Evolutionary conservation across 2,797 vertebrate genomes (phyloP).

Genomic region (Salarias fasciatus): DNA sequence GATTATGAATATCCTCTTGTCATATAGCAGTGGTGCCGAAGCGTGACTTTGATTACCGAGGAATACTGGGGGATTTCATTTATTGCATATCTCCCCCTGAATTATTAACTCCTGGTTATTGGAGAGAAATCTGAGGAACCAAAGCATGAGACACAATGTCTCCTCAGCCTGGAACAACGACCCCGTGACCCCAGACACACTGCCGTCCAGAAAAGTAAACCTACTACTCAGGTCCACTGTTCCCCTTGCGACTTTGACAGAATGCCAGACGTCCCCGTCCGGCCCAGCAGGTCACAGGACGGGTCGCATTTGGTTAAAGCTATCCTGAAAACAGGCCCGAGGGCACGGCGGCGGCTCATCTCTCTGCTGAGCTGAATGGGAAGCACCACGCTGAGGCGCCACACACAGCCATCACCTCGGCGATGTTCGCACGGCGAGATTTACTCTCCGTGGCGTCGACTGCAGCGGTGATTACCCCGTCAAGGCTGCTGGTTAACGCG

Average conservation of each 20-base stretch:
- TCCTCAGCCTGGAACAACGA: no score
- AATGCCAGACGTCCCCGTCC: no score
- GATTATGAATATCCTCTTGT: neutral
- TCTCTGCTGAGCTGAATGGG: no score
- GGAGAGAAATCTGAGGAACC: neutral
- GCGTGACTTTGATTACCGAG: neutral
- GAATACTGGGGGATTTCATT: neutral
- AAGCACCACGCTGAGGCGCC: neutral
- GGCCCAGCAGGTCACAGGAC: no score
- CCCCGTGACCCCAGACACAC: no score
- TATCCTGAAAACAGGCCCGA: no score
- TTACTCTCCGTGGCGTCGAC: constrained; percentile 17
- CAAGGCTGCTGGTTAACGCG: constrained; percentile 11
- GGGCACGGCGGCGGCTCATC: no score
- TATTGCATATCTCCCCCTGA: neutral
- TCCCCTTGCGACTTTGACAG: no score
- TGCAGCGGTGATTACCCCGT: constrained; percentile 22
- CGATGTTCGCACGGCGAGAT: constrained; percentile 10
- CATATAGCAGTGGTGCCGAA: neutral
- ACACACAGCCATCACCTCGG: constrained; percentile 11
- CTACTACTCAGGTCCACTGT: no score
- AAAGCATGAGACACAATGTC: no score
- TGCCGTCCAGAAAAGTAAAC: no score
- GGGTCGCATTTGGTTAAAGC: no score
- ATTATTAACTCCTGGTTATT: neutral